Evolutionary conservation across 2,888 invertebrate genomes (phyloP).

Genomic region (Heteromyza rotundicornis): DNA sequence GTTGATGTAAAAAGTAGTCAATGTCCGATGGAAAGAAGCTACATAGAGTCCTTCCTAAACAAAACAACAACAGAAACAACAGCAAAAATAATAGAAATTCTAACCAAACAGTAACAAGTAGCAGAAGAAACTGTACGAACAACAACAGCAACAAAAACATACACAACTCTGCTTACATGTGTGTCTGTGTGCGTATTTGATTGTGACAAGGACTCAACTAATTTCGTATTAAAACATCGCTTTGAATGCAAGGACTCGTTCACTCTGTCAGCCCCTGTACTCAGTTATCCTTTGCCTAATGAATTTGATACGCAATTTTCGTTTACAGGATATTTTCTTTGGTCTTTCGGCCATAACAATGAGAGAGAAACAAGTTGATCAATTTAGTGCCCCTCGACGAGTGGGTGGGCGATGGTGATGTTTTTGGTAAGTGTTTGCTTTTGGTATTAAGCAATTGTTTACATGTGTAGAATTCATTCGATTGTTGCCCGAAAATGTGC

Average conservation of each 20-base stretch:
- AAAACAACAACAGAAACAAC: neutral
- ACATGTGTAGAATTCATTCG: too few relatives aligned
- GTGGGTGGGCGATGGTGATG: neutral
- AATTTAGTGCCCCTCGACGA: too few relatives aligned
- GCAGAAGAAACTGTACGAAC: too few relatives aligned
- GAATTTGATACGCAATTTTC: slow-evolving; percentile 45
- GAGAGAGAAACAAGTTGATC: neutral
- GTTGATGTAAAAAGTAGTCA: slow-evolving; percentile 1
- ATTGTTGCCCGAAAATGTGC: too few relatives aligned
- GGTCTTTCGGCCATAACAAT: neutral
- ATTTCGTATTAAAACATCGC: slow-evolving; percentile 55
- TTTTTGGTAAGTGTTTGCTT: neutral
- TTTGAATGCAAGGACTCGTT: slow-evolving; percentile 46
- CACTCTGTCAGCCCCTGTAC: neutral
- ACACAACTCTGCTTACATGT: neutral
- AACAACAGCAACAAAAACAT: neutral
- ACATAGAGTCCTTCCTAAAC: too few relatives aligned
- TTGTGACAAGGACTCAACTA: slow-evolving; percentile 45
- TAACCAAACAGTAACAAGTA: slow-evolving; percentile 1
- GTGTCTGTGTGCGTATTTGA: neutral
- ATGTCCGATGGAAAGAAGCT: neutral
- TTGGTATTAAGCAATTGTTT: neutral
- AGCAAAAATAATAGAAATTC: neutral
- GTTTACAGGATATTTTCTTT: neutral
- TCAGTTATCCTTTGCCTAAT: slow-evolving; percentile 27